Evolutionary conservation across 2,113 vertebrate species (phyloP), one percentile per base, ranked within the genome.

Genomic region (Sialia sialis): DNA sequence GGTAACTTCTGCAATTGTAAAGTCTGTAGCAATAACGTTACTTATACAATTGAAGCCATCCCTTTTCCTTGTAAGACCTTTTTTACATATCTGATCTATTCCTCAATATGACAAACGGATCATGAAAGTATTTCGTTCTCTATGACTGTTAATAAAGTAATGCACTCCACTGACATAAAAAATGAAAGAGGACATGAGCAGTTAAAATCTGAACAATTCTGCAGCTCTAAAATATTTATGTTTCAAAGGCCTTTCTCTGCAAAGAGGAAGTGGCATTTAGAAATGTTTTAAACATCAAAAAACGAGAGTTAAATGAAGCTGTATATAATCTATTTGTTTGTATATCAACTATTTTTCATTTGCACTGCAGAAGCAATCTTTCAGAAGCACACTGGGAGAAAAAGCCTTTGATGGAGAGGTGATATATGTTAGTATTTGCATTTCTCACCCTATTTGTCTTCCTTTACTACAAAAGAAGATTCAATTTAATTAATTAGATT

Each of bases 181-280:
- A 87, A 95, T 91, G 59, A 95, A 97, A 91, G 48, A 85, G 82
- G 69, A 63, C 63, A 85, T 38, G 78, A 97, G 87, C 89, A 79
- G 70, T 92, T 84, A 81, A 96, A 97, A 93, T 90, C 82, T 85
- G 79, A 94, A 95, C 27, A 80, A 93, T 89, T 94, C 69, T 90
- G 69, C 88, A 94, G 74, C 79, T 97, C 90, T 78, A 82, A 91
- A 92, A 84, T 84, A 64, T 44, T 74, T 94, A 79, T 84, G 46
- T 78, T 90, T 87, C 76, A 95, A 77, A 89, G 52, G 36, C 68
- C 58, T 88, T 46, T 84, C 59, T 76, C 83, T 46, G 75, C 52
- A 89, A 95, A 94, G 52, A 58, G 21, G 52, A 62, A 62, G n/a
- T 30, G 44, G 38, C 93, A 82, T 63, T 87, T 91, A 85, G 86